These are phyloP conservation scores for Dilophus febrilis DNA, from an alignment of 2,888 invertebrate genomes.

Conservation along the genomic window DNA sequence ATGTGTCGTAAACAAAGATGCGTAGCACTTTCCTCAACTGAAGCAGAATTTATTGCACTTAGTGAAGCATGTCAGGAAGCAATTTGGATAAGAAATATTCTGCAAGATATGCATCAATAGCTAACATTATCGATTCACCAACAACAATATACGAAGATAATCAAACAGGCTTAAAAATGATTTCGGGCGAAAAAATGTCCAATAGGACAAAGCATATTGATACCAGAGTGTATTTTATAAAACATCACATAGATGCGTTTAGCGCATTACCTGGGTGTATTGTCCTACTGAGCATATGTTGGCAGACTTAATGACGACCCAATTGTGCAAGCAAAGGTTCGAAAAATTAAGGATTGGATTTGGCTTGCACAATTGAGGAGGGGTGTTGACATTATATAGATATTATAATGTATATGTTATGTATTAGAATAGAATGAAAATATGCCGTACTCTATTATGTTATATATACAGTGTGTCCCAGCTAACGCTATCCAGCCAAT, in stretches of 20 bases:
- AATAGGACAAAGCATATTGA: slow-evolving; percentile 13
- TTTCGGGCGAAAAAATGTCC: slow-evolving; percentile 11
- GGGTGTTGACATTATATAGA: no score
- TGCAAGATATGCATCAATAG: slow-evolving; percentile 11
- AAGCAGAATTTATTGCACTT: slow-evolving; percentile 10
- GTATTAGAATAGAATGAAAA: no score
- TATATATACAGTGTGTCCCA: no score
- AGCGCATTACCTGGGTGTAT: slow-evolving; percentile 8
- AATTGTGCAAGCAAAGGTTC: background rate
- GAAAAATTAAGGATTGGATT: background rate
- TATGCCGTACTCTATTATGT: no score
- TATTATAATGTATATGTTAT: no score
- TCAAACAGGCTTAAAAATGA: slow-evolving; percentile 15
- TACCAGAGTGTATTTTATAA: background rate
- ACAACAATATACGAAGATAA: slow-evolving; percentile 14
- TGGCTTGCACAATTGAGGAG: background rate
- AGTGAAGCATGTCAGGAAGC: slow-evolving; percentile 14
- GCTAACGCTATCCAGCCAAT: no score
- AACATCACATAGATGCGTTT: slow-evolving; percentile 5
- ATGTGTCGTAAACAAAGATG: slow-evolving; percentile 6
- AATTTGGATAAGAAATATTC: slow-evolving; percentile 11
- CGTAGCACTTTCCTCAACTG: slow-evolving; percentile 10
- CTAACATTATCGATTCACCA: slow-evolving; percentile 2
- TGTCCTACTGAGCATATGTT: slow-evolving; percentile 10
- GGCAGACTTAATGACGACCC: slow-evolving; percentile 6